Evolutionary conservation across 2,888 invertebrate species (phyloP), one percentile per base, ranked within the genome.

Genomic region (Nymphalis polychloros): DNA sequence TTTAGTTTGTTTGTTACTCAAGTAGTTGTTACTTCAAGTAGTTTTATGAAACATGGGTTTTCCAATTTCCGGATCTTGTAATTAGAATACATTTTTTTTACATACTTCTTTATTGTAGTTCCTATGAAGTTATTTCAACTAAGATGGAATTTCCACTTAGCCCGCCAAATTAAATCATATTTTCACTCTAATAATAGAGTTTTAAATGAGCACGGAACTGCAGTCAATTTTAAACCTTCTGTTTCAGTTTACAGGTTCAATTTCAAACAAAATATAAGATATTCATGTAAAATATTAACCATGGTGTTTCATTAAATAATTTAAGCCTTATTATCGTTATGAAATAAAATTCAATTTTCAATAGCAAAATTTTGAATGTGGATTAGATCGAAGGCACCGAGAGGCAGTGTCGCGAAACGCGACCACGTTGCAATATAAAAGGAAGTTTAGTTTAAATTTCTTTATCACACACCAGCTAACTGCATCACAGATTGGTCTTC

Each of bases 351-450:
- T 53, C 19, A 64, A 47, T 65, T 75, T 77, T 81, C 52, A 73
- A 50, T 77, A 78, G 71, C 41, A 62, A 16, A 46, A 50, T 48
- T 35, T 63, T 20, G 50, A 64, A 68, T 69, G 77, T 75, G 76
- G 78, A 79, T 81, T 78, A 79, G 80, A 81, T 81, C 75, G 81
- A 81, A 83, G 82, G 75, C 70, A 80, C 79, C 70, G 79, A 86
- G 88, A 87, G 83, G 87, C 89, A 86, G 84, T 88, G 88, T 92
- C 92, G 91, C 91, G 90, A 91, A 92, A 90, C 89, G 84, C 86
- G 78, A 89, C 83, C 90, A 91, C 90, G 92, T 92, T 90, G 91
- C 83, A 81, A 89, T 92, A 92, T 92, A 92, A 91, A 92, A 92
- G 91, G 89, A 88, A 90, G 87, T 90, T 88, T 89, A 86, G 87